Percentiles rank a stretch among this genome's conserved stretches.
These are phyloP conservation scores for Gnathonemus echidnorhynchus DNA, from an alignment of 2,113 vertebrate species.

Conservation along the genomic window DNA sequence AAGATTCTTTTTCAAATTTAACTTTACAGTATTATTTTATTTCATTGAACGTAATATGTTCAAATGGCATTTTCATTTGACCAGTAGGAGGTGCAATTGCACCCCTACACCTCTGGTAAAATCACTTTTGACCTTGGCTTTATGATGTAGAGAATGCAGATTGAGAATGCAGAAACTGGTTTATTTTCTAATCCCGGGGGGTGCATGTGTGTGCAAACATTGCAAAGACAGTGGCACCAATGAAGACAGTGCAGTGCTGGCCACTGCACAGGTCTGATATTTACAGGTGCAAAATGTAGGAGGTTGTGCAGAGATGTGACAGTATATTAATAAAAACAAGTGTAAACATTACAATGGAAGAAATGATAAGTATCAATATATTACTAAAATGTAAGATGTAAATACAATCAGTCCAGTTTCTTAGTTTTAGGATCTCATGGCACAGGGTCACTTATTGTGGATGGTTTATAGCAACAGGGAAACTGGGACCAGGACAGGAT, in stretches of 20 bases:
- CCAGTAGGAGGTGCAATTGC: neutral
- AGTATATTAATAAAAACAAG: neutral
- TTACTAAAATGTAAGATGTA: too few relatives aligned
- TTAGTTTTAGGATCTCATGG: neutral
- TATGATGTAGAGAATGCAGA: neutral
- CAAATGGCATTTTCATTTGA: too few relatives aligned
- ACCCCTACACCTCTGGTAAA: neutral
- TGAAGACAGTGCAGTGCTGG: too few relatives aligned
- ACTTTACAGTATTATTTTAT: neutral
- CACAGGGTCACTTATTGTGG: neutral
- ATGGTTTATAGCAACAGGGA: neutral
- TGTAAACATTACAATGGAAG: too few relatives aligned
- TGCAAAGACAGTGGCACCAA: neutral
- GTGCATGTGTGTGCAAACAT: too few relatives aligned
- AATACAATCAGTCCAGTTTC: neutral
- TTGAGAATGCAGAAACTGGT: neutral
- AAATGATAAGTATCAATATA: too few relatives aligned
- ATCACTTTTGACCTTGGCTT: neutral
- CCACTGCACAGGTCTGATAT: neutral
- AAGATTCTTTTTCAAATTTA: neutral
- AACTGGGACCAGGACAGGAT: neutral
- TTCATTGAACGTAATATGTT: too few relatives aligned
- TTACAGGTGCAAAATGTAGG: neutral
- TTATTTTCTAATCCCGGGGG: neutral
- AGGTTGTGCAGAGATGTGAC: too few relatives aligned